phyloP scores from a whole-genome alignment of 1,140 invertebrate species.

The Ceratosolen fusciceps region DNA sequence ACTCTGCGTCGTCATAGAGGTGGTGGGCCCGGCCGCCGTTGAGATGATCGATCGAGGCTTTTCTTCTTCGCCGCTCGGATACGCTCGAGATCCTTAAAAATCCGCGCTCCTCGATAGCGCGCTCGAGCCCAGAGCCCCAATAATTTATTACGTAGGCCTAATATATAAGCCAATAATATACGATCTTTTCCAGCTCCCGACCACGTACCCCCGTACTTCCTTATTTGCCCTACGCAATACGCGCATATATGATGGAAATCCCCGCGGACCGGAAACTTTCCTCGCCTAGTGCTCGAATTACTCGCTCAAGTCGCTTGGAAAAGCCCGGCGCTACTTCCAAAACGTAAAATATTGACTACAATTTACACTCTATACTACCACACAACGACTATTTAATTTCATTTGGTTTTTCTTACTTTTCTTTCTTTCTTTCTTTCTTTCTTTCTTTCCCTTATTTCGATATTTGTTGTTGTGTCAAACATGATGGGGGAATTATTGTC shows the following conservation, averaged over 20 bases:
- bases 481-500: no score
- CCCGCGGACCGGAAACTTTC: background rate
- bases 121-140: background rate
- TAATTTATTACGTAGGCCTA: background rate
- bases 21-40: background rate
- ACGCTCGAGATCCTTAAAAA: background rate
- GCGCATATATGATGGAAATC: background rate
- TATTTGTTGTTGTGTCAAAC: no score
- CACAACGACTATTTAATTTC: background rate
- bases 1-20: background rate
- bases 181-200: no score
- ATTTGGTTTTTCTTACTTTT: slow-evolving; percentile 2
- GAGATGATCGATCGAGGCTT: background rate
- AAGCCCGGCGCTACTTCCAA: no score
- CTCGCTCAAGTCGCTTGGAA: no score
- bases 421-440: no score
- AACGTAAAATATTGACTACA: no score
- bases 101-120: background rate
- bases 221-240: background rate
- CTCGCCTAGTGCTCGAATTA: no score
- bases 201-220: background rate
- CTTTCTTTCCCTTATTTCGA: no score
- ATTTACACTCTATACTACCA: no score
- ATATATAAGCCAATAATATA: no score
- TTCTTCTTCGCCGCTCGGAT: background rate